These are phyloP conservation scores for Drosophila subsilvestris DNA, from an alignment of 2,888 invertebrate species.

Conservation along the genomic window DNA sequence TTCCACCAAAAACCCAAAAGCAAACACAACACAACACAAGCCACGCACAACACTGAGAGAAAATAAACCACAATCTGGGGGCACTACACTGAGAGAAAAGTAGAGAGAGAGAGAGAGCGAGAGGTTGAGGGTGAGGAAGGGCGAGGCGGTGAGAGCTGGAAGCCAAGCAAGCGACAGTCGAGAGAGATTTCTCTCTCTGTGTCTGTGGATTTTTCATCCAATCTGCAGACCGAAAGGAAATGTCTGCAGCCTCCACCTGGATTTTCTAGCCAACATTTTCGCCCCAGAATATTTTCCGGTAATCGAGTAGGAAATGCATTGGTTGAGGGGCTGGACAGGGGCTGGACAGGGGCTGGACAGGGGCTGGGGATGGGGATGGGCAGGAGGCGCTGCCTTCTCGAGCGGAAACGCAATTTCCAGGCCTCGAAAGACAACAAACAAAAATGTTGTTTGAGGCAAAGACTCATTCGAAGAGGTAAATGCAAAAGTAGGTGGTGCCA, in stretches of 20 bases:
- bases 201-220: background rate
- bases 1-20: conserved; percentile 75
- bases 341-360: background rate
- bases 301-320: conserved; percentile 12
- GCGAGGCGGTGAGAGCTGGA: background rate
- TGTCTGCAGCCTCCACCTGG: conserved; percentile 15
- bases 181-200: background rate
- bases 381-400: conserved; percentile 41
- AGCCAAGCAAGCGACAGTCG: background rate
- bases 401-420: conserved; percentile 75
- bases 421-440: conserved; percentile 73
- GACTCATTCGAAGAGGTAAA: conserved; percentile 54
- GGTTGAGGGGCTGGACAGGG: background rate
- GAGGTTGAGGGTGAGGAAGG: too few species aligned
- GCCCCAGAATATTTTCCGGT: conserved; percentile 13
- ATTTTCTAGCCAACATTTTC: conserved; percentile 33
- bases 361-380: too few species aligned
- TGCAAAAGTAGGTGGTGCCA: background rate
- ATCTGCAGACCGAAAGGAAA: conserved; percentile 5
- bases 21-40: conserved; percentile 57
- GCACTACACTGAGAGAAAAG: background rate
- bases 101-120: background rate
- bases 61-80: background rate
- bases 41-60: conserved; percentile 20
- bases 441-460: conserved; percentile 73